Evolutionary conservation across 2,797 vertebrate species (phyloP), one percentile per base, ranked within the genome.

Genomic region (Melanotaenia pygmaea): DNA sequence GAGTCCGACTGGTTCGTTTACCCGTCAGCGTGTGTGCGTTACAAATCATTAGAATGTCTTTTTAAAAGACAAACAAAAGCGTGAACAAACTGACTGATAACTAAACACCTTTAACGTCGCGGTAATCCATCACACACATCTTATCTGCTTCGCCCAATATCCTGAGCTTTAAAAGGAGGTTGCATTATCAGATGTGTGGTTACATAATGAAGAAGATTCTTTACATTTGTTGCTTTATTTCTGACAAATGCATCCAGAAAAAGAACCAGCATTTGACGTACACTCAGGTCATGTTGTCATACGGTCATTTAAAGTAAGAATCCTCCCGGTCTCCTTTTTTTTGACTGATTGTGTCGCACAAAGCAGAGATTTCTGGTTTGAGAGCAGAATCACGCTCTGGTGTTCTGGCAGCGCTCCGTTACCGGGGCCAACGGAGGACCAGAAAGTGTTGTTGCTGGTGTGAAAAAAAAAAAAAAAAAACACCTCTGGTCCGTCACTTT

Each of bases 71-170:
- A 16, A 82, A 91, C 80, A 89, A 86, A 89, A 85, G 73, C 34
- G 59, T 70, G 70, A 71, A 65, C 63, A 26, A 81, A 59, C 79
- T 75, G 86, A 80, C 72, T 28, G 77, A 70, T 72, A 77, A 90
- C 83, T 87, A 76, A 80, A 77, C 81, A 70, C 86, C 77, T 74
- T 75, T 80, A 62, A 13, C 81, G 65, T 86, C 84, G 68, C 5
- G 12, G 64, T 88, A 86, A 87, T 89, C 89, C 81, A 76, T 91
- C 87, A 86, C 70, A 83, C 85, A 16, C 86, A 80, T 89, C 90
- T 92, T 90, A 92, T 88, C 84, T 80, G 79, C 67, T 73, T 45
- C 26, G 70, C 72, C 79, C 86, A 89, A 91, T 88, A 91, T 91
- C 89, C 89, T 89, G 86, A 71, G 84, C 82, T 79, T 43, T 77